Percentiles rank a stretch among this genome's conserved stretches.
phyloP scores from a whole-genome alignment of 2,797 vertebrate species.

The Synaphobranchus kaupii region DNA sequence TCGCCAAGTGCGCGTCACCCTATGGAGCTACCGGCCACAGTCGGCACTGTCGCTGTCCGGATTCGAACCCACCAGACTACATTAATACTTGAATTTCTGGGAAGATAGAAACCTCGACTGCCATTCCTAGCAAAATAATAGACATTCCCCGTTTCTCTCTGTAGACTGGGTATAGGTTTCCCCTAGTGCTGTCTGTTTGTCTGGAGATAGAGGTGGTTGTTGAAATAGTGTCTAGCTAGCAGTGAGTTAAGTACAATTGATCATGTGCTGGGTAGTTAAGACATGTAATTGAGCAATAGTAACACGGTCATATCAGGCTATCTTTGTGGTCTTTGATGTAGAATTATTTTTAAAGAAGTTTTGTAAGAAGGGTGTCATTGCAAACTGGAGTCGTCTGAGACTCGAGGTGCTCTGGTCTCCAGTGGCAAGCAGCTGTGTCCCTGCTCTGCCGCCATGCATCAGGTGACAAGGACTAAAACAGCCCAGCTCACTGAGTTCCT shows the following conservation, averaged over 20 bases:
- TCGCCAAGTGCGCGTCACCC: no score
- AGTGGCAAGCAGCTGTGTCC: conserved; percentile 11
- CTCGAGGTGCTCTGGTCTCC: background rate
- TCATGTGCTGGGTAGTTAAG: background rate
- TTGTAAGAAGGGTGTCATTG: no score
- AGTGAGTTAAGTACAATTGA: background rate
- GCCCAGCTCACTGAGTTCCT: conserved; percentile 35
- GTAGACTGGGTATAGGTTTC: background rate
- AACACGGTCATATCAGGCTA: background rate
- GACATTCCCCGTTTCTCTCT: background rate
- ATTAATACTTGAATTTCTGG: background rate
- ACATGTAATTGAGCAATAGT: background rate
- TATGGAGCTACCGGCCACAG: no score
- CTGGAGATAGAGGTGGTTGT: background rate
- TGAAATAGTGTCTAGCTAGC: background rate
- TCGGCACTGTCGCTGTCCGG: no score
- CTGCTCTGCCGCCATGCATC: conserved; percentile 29
- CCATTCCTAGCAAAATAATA: background rate
- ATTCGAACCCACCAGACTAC: background rate
- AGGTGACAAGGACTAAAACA: conserved; percentile 49
- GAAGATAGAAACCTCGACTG: background rate
- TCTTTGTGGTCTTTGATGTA: background rate
- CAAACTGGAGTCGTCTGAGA: no score
- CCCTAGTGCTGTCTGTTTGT: background rate
- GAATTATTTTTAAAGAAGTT: background rate